Percentiles rank a stretch among this genome's conserved stretches.
Evolutionary conservation across 2,888 invertebrate species (phyloP).

Genomic region (Eristalinus sepulchralis): DNA sequence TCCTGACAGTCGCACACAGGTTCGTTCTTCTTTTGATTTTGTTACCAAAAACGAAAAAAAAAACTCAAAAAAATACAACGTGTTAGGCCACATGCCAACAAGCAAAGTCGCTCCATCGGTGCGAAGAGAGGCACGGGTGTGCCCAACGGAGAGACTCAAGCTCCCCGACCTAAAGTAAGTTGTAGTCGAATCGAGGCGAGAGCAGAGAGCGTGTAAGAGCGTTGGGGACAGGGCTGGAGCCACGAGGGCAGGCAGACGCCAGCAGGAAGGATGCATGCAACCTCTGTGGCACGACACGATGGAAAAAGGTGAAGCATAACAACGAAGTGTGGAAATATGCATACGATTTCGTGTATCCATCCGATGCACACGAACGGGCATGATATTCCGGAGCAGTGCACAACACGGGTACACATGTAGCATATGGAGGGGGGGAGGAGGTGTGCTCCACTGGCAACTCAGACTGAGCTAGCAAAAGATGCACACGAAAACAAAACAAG

Average conservation of each 20-base stretch:
- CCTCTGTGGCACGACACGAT: constrained; percentile 21
- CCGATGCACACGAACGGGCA: constrained; percentile 65
- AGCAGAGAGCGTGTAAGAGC: neutral
- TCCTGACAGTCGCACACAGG: constrained; percentile 18
- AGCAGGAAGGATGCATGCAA: constrained; percentile 18
- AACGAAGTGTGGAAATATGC: constrained; percentile 69
- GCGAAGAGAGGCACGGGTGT: neutral
- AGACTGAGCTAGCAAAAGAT: constrained; percentile 22
- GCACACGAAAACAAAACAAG: constrained; percentile 59
- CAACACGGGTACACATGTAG: neutral
- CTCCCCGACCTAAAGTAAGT: constrained; percentile 59
- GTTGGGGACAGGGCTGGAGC: no score
- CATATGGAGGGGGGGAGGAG: neutral
- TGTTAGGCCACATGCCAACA: constrained; percentile 71
- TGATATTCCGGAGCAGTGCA: constrained; percentile 44
- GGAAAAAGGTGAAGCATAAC: constrained; percentile 67
- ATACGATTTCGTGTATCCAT: constrained; percentile 67
- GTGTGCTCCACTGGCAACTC: constrained; percentile 3
- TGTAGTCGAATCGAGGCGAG: constrained; percentile 34
- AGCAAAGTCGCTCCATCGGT: constrained; percentile 45
- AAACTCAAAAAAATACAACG: constrained; percentile 40
- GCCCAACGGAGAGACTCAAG: no score
- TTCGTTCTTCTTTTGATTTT: constrained; percentile 28
- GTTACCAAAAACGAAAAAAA: neutral
- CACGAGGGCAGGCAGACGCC: neutral